These are phyloP conservation scores for Hypsopygia costalis DNA, from an alignment of 2,888 invertebrate species.

Conservation along the genomic window DNA sequence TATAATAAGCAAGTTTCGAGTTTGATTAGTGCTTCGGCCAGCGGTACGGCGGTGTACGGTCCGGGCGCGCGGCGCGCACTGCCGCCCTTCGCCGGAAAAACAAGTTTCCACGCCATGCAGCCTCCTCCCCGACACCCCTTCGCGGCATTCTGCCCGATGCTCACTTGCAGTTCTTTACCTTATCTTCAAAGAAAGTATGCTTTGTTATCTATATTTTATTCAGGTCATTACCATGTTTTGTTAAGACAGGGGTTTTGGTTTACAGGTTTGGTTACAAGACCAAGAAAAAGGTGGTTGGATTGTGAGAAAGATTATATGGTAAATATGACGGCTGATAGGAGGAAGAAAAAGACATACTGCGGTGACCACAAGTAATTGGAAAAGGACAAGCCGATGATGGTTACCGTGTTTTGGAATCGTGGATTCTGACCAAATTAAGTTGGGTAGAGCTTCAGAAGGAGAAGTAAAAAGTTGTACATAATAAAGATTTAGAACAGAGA, in stretches of 20 bases:
- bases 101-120: slow-evolving; percentile 52
- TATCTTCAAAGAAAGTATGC: slow-evolving; percentile 38
- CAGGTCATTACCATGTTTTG: slow-evolving; percentile 20
- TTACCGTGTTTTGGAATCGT: no score
- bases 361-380: no score
- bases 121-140: slow-evolving; percentile 65
- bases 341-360: no score
- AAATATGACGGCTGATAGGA: no score
- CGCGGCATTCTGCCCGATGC: slow-evolving; percentile 42
- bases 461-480: no score
- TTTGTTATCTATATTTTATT: slow-evolving; percentile 23
- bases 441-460: no score
- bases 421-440: no score
- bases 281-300: no score
- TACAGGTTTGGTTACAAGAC: no score
- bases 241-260: slow-evolving; percentile 9
- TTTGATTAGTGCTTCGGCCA: slow-evolving; percentile 13
- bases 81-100: slow-evolving; percentile 56
- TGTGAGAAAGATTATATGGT: no score
- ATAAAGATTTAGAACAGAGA: no score
- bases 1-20: slow-evolving; percentile 24
- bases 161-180: slow-evolving; percentile 62
- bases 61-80: slow-evolving; percentile 62
- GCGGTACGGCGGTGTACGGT: slow-evolving; percentile 28
- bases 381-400: no score